phyloP scores from a whole-genome alignment of 1,140 invertebrate species.

The Cotesia typhae region DNA sequence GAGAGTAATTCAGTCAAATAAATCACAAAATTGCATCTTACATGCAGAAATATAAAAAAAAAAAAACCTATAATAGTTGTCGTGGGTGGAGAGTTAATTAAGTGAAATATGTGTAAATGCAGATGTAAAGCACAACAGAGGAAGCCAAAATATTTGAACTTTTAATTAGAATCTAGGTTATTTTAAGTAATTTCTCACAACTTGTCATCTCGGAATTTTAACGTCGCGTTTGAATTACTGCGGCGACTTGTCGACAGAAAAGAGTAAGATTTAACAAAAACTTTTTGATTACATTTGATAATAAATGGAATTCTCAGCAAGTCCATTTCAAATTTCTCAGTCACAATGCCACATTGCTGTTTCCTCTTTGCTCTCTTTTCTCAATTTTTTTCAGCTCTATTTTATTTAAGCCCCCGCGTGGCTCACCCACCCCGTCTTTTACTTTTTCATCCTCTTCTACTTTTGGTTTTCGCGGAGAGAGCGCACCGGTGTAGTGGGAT shows the following conservation, averaged over 20 bases:
- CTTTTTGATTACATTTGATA: slow-evolving; percentile 31
- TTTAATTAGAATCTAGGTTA: slow-evolving; percentile 17
- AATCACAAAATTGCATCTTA: too few relatives aligned
- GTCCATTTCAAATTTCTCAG: slow-evolving; percentile 22
- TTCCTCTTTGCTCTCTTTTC: background rate
- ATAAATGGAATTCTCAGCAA: slow-evolving; percentile 26
- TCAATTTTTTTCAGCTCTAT: background rate
- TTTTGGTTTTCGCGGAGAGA: background rate
- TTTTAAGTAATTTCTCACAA: slow-evolving; percentile 14
- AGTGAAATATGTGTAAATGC: slow-evolving; percentile 15
- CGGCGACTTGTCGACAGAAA: background rate
- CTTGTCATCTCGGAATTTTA: slow-evolving; percentile 13
- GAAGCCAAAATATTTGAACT: slow-evolving; percentile 11
- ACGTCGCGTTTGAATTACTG: background rate
- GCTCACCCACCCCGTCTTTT: background rate
- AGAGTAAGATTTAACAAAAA: slow-evolving; percentile 26
- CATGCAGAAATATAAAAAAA: too few relatives aligned
- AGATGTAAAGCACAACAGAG: background rate
- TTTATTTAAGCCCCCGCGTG: background rate
- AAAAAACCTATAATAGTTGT: too few relatives aligned
- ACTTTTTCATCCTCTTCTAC: background rate
- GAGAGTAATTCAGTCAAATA: too few relatives aligned
- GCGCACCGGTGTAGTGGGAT: background rate
- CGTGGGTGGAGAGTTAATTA: slow-evolving; percentile 19
- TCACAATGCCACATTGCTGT: background rate